Evolutionary conservation across 2,113 vertebrate species (phyloP).

Genomic region (Oxygymnocypris stewartii): DNA sequence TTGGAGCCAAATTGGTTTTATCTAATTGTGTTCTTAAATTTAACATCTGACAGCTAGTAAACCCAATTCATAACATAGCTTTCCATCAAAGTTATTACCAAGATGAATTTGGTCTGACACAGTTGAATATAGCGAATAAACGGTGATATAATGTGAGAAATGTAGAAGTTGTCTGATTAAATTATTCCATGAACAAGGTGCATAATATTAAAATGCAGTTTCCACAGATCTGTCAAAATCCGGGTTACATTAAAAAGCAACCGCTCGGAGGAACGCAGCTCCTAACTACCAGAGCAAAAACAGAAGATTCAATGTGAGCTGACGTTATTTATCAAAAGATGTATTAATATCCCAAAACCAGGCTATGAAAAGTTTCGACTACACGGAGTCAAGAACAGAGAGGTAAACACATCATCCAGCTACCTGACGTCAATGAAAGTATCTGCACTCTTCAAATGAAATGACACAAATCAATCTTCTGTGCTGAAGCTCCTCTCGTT

Average conservation of each 20-base stretch:
- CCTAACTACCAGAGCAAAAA: not conserved
- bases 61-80: no score
- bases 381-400: no score
- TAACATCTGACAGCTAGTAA: no score
- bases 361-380: not conserved
- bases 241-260: not conserved
- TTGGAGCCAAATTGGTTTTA: no score
- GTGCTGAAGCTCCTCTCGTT: not conserved
- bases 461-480: slow-evolving; percentile 14
- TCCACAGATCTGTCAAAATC: not conserved
- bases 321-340: not conserved
- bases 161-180: no score
- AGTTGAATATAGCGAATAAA: no score
- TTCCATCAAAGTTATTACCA: no score
- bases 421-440: slow-evolving; percentile 8
- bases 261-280: not conserved
- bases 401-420: not conserved
- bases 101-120: no score
- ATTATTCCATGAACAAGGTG: not conserved
- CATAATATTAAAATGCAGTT: not conserved
- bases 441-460: slow-evolving; percentile 4
- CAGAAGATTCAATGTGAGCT: no score
- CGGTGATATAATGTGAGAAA: no score
- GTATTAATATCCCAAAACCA: not conserved
- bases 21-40: no score